phyloP scores from a whole-genome alignment of 2,888 invertebrate species.

The Drosophila mayaguana region DNA sequence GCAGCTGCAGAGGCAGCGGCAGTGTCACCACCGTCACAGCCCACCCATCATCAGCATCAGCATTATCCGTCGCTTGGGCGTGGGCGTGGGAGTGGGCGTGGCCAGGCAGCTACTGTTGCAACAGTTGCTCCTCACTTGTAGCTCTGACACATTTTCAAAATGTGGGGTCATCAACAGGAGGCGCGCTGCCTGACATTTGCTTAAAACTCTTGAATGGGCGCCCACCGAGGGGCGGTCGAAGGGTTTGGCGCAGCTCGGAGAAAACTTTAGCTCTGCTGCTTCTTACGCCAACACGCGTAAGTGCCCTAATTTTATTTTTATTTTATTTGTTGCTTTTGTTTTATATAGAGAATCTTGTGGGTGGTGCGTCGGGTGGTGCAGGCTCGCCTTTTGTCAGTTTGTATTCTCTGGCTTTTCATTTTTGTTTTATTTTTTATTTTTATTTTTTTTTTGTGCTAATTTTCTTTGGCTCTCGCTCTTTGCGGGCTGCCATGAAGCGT shows the following conservation, averaged over 20 bases:
- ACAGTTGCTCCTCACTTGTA: conserved; percentile 80
- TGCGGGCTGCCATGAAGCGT: conserved; percentile 66
- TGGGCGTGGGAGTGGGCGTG: conserved; percentile 45
- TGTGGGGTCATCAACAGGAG: conserved; percentile 77
- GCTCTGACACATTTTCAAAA: conserved; percentile 78
- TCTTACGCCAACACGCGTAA: conserved; percentile 78
- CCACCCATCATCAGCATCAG: conserved; percentile 55
- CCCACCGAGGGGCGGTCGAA: conserved; percentile 11
- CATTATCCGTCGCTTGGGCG: conserved; percentile 43
- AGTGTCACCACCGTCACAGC: conserved; percentile 20
- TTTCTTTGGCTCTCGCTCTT: conserved; percentile 16
- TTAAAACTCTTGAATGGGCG: conserved; percentile 62
- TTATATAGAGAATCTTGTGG: conserved; percentile 7
- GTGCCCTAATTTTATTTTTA: conserved; percentile 71
- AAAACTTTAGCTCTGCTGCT: conserved; percentile 69
- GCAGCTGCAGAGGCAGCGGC: not conserved
- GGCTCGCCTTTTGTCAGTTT: conserved; percentile 54
- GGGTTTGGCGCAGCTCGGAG: conserved; percentile 18
- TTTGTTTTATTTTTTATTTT: too few relatives aligned
- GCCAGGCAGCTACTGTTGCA: conserved; percentile 52
- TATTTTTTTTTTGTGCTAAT: conserved; percentile 10
- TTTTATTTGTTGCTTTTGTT: conserved; percentile 11
- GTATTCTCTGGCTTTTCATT: conserved; percentile 44
- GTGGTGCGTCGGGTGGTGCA: conserved; percentile 25
- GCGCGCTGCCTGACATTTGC: conserved; percentile 71